Evolutionary conservation across 1,140 invertebrate genomes (phyloP).

Genomic region (Macrostomum lignano): DNA sequence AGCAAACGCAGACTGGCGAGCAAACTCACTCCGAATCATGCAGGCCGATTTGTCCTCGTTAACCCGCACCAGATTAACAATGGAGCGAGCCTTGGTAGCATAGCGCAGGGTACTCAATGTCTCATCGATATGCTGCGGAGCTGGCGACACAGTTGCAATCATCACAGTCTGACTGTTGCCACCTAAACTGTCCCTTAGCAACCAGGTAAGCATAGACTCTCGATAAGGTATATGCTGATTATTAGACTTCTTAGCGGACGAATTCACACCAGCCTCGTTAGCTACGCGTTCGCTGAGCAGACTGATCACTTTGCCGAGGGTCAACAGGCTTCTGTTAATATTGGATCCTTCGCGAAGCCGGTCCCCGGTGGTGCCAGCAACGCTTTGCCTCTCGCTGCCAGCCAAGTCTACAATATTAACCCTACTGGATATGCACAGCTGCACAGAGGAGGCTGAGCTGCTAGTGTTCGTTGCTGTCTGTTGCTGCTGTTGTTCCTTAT

Average conservation of each 20-base stretch:
- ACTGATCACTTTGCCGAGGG: conserved; percentile 49
- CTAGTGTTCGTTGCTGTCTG: too few species aligned
- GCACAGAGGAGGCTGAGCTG: too few species aligned
- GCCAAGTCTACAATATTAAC: too few species aligned
- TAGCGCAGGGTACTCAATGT: conserved; percentile 55
- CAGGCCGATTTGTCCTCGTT: conserved; percentile 25
- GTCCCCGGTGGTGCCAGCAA: too few species aligned
- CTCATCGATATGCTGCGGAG: conserved; percentile 45
- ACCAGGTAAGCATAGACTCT: conserved; percentile 61
- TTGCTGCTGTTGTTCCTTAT: too few species aligned
- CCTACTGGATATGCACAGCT: too few species aligned
- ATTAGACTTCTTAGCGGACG: conserved; percentile 22
- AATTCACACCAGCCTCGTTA: too few species aligned
- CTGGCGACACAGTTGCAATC: conserved; percentile 45
- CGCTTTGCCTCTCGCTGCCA: too few species aligned
- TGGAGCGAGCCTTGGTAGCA: conserved; percentile 20
- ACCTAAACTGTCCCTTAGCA: conserved; percentile 63
- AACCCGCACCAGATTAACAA: conserved; percentile 21
- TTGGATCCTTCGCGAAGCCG: conserved; percentile 43
- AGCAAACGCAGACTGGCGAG: too few species aligned
- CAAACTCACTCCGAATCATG: too few species aligned
- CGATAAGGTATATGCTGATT: conserved; percentile 48
- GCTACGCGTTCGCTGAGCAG: conserved; percentile 31
- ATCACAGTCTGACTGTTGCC: conserved; percentile 73
- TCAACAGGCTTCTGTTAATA: conserved; percentile 47